Evolutionary conservation across 2,113 vertebrate species (phyloP).

Genomic region (Vidua chalybeata): DNA sequence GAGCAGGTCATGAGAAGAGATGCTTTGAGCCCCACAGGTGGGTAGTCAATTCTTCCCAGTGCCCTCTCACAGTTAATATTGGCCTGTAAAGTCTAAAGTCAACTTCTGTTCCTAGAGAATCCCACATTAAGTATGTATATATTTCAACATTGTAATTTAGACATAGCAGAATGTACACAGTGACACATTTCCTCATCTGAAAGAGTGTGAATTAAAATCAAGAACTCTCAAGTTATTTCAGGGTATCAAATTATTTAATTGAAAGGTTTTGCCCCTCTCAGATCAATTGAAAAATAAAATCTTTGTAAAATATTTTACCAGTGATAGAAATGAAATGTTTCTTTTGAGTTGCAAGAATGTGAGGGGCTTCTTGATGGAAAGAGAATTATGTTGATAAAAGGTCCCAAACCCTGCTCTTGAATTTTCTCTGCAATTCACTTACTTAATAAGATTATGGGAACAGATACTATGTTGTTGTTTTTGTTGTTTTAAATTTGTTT

Average conservation of each 20-base stretch:
- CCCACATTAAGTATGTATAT: neutral
- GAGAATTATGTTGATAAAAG: neutral
- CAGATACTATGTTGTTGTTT: neutral
- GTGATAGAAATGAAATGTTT: neutral
- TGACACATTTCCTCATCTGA: neutral
- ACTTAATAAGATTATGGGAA: neutral
- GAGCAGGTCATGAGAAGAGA: neutral
- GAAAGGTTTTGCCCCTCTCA: neutral
- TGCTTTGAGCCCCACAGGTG: neutral
- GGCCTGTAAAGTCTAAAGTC: neutral
- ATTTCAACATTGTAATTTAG: neutral
- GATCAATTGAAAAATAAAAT: neutral
- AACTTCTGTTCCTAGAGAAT: neutral
- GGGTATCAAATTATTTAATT: neutral
- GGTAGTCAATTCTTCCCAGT: neutral
- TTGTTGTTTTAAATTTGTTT: slow-evolving; percentile 12
- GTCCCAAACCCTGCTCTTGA: neutral
- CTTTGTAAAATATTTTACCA: neutral
- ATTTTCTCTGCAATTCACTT: neutral
- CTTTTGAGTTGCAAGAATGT: neutral
- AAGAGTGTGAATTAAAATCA: neutral
- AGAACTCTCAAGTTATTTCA: neutral
- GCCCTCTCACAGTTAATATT: neutral
- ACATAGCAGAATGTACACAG: neutral
- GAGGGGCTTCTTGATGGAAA: neutral